Evolutionary conservation across 2,113 vertebrate species (phyloP).

Genomic region (Bettongia penicillata): DNA sequence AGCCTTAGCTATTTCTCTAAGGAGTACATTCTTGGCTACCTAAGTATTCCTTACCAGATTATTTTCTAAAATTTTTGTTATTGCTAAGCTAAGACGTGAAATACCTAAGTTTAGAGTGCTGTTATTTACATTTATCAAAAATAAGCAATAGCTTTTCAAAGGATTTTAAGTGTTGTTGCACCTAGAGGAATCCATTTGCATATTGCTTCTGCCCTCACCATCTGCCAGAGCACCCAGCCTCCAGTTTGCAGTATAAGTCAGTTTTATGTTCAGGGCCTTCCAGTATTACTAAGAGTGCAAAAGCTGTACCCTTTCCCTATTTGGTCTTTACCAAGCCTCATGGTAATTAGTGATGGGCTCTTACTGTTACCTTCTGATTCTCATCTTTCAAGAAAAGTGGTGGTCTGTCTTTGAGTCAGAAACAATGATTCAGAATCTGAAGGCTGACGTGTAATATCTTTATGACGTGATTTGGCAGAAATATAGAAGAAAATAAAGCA

Average conservation of each 20-base stretch:
- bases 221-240: slow-evolving; percentile 54
- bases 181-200: slow-evolving; percentile 34
- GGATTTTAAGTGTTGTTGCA: slow-evolving; percentile 47
- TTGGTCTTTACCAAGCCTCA: slow-evolving; percentile 8
- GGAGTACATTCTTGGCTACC: background rate
- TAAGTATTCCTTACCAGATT: background rate
- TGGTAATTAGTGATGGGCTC: background rate
- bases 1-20: background rate
- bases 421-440: background rate
- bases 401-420: background rate
- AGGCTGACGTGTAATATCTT: background rate
- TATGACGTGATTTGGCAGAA: background rate
- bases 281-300: background rate
- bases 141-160: slow-evolving; percentile 38
- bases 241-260: slow-evolving; percentile 57
- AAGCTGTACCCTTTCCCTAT: slow-evolving; percentile 30
- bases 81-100: background rate
- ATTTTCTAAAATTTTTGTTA: slow-evolving; percentile 19
- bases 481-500: slow-evolving; percentile 31
- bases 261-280: slow-evolving; percentile 58
- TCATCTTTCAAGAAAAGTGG: background rate
- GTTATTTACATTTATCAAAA: slow-evolving; percentile 31
- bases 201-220: slow-evolving; percentile 55
- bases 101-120: background rate
- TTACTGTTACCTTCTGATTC: background rate